Evolutionary conservation across 1,140 invertebrate genomes (phyloP).

Genomic region (Drosophila kurseongensis): DNA sequence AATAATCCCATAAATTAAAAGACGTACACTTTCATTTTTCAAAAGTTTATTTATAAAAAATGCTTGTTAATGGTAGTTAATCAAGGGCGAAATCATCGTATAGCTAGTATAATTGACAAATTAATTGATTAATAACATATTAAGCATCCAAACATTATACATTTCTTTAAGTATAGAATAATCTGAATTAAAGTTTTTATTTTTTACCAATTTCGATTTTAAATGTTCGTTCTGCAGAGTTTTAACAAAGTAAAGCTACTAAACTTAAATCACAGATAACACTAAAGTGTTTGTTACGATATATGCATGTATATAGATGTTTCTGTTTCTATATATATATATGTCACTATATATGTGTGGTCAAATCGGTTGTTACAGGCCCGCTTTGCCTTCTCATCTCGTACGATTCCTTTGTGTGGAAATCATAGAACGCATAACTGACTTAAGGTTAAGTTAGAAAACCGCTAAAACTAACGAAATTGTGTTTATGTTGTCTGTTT

Average conservation of each 20-base stretch:
- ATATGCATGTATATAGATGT: conserved; percentile 55
- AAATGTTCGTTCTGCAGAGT: conserved; percentile 57
- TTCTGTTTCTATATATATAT: conserved; percentile 44
- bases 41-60: conserved; percentile 76
- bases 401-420: conserved; percentile 24
- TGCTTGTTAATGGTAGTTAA: conserved; percentile 67
- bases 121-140: conserved; percentile 68
- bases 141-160: conserved; percentile 55
- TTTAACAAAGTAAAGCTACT: conserved; percentile 82
- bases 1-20: background rate
- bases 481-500: conserved; percentile 43
- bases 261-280: conserved; percentile 84
- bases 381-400: conserved; percentile 12
- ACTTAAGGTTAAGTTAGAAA: conserved; percentile 72
- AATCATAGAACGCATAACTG: conserved; percentile 68
- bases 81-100: conserved; percentile 50
- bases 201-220: conserved; percentile 38
- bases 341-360: conserved; percentile 53
- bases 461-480: conserved; percentile 65
- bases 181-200: conserved; percentile 51
- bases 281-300: conserved; percentile 82
- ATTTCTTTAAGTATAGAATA: conserved; percentile 42
- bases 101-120: conserved; percentile 69
- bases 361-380: conserved; percentile 43
- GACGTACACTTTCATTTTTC: conserved; percentile 25